A percentile compares a stretch with the other conserved stretches of the same genome.
Conservation (phyloP, 92 coral and sea anemone species). For the Paragorgia papillata region DNA sequence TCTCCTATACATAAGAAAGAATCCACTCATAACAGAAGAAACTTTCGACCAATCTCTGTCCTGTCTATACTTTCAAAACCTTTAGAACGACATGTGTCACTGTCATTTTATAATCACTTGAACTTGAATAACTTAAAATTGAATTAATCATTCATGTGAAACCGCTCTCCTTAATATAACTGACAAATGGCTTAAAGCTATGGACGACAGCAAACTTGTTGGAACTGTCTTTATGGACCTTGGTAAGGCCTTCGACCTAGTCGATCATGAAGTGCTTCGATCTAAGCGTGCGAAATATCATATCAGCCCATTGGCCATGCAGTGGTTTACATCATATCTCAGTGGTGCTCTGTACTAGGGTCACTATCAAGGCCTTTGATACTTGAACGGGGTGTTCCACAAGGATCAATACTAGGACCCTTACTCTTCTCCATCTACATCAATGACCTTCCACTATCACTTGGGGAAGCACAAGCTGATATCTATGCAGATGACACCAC, state of each 20-base stretch:
- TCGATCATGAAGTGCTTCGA: constrained; percentile 44
- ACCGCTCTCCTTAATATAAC: constrained; percentile 48
- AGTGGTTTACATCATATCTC: constrained; percentile 56
- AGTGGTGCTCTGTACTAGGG: constrained; percentile 39
- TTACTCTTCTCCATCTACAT: constrained; percentile 11
- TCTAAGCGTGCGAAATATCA: constrained; percentile 57
- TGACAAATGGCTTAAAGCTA: constrained; percentile 57
- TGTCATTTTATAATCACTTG: constrained; percentile 23
- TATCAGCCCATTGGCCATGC: constrained; percentile 26
- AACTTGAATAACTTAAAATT: constrained; percentile 17
- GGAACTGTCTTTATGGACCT: constrained; percentile 51
- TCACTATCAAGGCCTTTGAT: constrained; percentile 41
- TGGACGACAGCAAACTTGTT: constrained; percentile 56
- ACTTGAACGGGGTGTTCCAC: background rate
- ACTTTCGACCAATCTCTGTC: constrained; percentile 50
- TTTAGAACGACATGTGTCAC: constrained; percentile 49
- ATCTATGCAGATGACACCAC: constrained; percentile 25
- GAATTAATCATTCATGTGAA: constrained; percentile 42
- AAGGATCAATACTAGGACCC: background rate
- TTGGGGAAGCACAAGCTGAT: background rate
- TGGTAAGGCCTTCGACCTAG: constrained; percentile 52
- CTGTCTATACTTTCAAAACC: constrained; percentile 48
- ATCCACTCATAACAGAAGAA: constrained; percentile 21
- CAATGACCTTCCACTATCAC: constrained; percentile 5
- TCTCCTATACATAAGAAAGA: constrained; percentile 48